A percentile compares a stretch with the other conserved stretches of the same genome.
Evolutionary conservation across 2,113 vertebrate genomes (phyloP).

Genomic region (Dasyurus viverrinus): DNA sequence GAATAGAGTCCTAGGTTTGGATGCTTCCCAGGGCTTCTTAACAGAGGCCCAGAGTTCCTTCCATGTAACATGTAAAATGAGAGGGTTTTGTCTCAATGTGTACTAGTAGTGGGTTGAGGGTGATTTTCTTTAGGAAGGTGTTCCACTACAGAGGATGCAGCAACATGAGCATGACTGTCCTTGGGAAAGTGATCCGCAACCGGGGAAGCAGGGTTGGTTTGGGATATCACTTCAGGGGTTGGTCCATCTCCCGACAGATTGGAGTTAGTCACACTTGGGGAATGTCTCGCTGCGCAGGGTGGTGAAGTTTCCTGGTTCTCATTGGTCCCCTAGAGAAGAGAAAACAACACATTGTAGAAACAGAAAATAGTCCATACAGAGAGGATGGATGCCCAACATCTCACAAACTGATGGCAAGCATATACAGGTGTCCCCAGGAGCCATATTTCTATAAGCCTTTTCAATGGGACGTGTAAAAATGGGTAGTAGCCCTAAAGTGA

Average conservation of each 20-base stretch:
- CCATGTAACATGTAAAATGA: slow-evolving; percentile 78
- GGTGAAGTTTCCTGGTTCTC: slow-evolving; percentile 74
- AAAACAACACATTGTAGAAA: background rate
- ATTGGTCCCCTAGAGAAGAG: slow-evolving; percentile 80
- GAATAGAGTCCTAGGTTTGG: slow-evolving; percentile 77
- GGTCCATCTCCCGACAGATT: slow-evolving; percentile 68
- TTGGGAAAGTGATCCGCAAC: background rate
- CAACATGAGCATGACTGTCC: slow-evolving; percentile 49
- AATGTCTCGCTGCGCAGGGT: slow-evolving; percentile 62
- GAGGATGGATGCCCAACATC: background rate
- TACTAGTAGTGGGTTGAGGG: slow-evolving; percentile 62
- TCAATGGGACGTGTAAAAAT: background rate
- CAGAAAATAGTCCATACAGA: background rate
- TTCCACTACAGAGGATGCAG: slow-evolving; percentile 17
- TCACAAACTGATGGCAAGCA: background rate
- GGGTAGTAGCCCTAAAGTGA: background rate
- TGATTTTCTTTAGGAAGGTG: background rate
- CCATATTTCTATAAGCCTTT: slow-evolving; percentile 15
- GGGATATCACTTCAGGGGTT: slow-evolving; percentile 68
- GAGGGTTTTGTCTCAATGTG: slow-evolving; percentile 70
- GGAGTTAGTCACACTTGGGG: slow-evolving; percentile 63
- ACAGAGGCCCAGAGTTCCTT: slow-evolving; percentile 72
- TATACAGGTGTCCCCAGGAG: slow-evolving; percentile 37
- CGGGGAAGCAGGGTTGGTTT: slow-evolving; percentile 23
- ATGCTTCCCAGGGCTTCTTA: slow-evolving; percentile 70